Percentiles rank a stretch among this genome's conserved stretches.
Evolutionary conservation across 2,113 vertebrate species (phyloP).

Genomic region (Chelonoidis abingdonii): DNA sequence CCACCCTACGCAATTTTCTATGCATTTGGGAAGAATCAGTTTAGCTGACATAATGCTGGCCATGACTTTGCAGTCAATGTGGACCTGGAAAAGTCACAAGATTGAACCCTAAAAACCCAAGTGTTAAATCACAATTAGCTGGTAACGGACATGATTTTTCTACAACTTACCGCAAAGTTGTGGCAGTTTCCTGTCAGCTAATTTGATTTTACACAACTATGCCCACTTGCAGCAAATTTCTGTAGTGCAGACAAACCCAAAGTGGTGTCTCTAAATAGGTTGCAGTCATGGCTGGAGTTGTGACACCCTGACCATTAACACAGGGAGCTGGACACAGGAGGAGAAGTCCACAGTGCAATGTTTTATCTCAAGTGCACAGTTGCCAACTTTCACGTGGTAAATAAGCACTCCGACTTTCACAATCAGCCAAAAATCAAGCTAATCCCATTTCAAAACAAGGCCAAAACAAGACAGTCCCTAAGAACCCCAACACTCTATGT

Average conservation of each 20-base stretch:
- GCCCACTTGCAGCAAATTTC: neutral
- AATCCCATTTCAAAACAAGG: no score
- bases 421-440: no score
- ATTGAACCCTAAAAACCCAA: neutral
- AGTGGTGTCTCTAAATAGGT: neutral
- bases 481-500: no score
- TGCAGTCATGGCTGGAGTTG: neutral
- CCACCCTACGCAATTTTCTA: no score
- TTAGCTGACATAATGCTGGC: neutral
- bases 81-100: neutral
- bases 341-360: no score
- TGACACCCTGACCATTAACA: no score
- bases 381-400: no score
- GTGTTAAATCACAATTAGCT: neutral
- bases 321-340: no score
- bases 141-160: neutral
- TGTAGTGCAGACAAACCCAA: neutral
- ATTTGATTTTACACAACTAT: neutral
- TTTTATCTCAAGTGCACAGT: no score
- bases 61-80: no score
- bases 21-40: neutral
- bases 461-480: no score
- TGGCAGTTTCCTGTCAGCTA: neutral
- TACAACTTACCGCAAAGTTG: neutral
- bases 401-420: no score